phyloP scores from a whole-genome alignment of 35 echinoderm and acorn worm species.

The Anneissia japonica region DNA sequence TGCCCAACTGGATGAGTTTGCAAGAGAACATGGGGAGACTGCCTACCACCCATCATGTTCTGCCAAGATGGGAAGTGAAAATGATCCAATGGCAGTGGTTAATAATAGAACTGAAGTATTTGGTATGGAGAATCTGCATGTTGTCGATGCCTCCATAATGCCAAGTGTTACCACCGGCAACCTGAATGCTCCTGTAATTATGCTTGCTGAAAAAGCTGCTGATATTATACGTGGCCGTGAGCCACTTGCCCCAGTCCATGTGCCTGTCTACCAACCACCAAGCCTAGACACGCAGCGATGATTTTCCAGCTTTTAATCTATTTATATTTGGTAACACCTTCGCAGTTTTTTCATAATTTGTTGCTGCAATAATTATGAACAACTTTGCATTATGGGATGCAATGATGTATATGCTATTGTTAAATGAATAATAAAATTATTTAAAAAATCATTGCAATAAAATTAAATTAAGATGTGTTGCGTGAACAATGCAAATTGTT shows the following conservation, averaged over 20 bases:
- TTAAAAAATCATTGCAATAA: too few species aligned
- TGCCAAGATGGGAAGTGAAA: slow-evolving; percentile 83
- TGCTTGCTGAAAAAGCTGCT: slow-evolving; percentile 96
- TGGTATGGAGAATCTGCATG: slow-evolving; percentile 74
- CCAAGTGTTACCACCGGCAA: slow-evolving; percentile 88
- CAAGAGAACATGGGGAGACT: slow-evolving; percentile 46
- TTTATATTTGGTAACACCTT: background rate
- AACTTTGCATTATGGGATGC: background rate
- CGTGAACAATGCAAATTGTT: too few species aligned
- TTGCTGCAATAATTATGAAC: background rate
- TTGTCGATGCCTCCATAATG: slow-evolving; percentile 97
- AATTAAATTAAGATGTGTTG: too few species aligned
- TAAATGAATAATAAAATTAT: too few species aligned
- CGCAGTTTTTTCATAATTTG: background rate
- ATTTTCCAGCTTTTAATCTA: background rate
- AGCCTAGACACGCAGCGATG: slow-evolving; percentile 47
- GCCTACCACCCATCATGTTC: slow-evolving; percentile 95
- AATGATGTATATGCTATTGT: background rate
- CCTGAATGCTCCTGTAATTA: slow-evolving; percentile 88
- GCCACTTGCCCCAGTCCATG: slow-evolving; percentile 36
- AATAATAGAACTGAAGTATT: slow-evolving; percentile 61
- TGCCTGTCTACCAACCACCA: slow-evolving; percentile 61
- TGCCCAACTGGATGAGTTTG: slow-evolving; percentile 75
- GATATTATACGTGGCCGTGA: slow-evolving; percentile 63
- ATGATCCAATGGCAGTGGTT: slow-evolving; percentile 90